A percentile compares a stretch with the other conserved stretches of the same genome.
Conservation (phyloP, 2,888 invertebrate species). For the Folsomia manolachei region DNA sequence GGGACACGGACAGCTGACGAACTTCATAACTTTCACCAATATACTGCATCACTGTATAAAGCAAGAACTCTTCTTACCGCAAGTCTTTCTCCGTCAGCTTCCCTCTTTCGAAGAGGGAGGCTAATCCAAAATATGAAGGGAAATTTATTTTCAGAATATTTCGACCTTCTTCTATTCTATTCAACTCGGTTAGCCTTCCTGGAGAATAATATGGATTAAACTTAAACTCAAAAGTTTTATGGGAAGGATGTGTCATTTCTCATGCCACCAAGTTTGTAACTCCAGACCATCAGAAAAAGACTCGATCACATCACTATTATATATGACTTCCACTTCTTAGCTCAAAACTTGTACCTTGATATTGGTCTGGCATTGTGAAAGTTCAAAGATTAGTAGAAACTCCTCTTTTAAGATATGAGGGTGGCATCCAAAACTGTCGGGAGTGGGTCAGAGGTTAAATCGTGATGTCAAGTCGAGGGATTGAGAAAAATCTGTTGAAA, state of each 20-base stretch:
- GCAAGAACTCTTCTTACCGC: neutral
- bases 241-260: conserved; percentile 4
- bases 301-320: no score
- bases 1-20: conserved; percentile 41
- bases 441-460: no score
- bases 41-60: neutral
- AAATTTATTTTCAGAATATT: neutral
- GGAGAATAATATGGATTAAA: neutral
- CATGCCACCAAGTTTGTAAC: neutral
- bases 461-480: no score
- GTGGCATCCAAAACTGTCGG: no score
- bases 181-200: neutral
- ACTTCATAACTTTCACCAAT: conserved; percentile 8
- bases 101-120: neutral
- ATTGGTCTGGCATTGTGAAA: no score
- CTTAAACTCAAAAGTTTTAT: neutral
- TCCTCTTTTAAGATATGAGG: no score
- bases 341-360: no score
- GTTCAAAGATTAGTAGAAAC: no score
- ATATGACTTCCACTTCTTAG: no score
- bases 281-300: no score
- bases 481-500: no score
- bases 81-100: neutral
- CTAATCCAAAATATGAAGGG: neutral
- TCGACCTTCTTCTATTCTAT: neutral